phyloP scores from a whole-genome alignment of 2,888 invertebrate species.

The Caenorhabditis auriculariae region DNA sequence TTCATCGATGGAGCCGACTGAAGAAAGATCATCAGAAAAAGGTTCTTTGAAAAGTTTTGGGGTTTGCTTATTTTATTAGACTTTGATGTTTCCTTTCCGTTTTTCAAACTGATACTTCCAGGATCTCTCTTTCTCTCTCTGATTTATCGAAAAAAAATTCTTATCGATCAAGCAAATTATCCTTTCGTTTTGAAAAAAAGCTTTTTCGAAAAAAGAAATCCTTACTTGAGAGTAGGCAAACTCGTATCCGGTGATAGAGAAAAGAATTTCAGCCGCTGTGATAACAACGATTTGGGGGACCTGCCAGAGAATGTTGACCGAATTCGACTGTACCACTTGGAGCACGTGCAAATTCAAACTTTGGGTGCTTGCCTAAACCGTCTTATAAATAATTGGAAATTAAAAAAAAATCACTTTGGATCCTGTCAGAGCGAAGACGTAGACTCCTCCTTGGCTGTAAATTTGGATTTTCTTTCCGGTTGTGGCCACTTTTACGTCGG shows the following conservation, averaged over 20 bases:
- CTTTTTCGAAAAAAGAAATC: background rate
- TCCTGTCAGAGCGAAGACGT: constrained; percentile 37
- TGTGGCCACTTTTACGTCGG: constrained; percentile 10
- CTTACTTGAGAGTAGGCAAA: constrained; percentile 62
- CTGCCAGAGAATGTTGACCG: constrained; percentile 65
- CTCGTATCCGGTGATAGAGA: constrained; percentile 67
- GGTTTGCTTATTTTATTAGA: constrained; percentile 1
- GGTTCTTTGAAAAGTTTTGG: background rate
- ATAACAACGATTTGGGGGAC: constrained; percentile 67
- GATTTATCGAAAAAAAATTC: background rate
- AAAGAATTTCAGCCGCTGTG: constrained; percentile 67
- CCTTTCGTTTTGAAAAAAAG: background rate
- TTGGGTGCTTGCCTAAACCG: background rate
- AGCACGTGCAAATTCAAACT: constrained; percentile 1
- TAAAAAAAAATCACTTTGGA: background rate
- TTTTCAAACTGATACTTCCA: background rate
- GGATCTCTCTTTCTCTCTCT: background rate
- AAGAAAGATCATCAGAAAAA: background rate
- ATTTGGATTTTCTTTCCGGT: constrained; percentile 10
- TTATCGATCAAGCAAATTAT: background rate
- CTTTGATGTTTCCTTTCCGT: background rate
- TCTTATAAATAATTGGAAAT: background rate
- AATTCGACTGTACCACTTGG: constrained; percentile 40
- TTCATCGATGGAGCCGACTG: constrained; percentile 88
- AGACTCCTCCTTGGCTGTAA: constrained; percentile 56